Evolutionary conservation across 2,113 vertebrate genomes (phyloP), one percentile per base, ranked within the genome.

Genomic region (Rhinoderma darwinii): DNA sequence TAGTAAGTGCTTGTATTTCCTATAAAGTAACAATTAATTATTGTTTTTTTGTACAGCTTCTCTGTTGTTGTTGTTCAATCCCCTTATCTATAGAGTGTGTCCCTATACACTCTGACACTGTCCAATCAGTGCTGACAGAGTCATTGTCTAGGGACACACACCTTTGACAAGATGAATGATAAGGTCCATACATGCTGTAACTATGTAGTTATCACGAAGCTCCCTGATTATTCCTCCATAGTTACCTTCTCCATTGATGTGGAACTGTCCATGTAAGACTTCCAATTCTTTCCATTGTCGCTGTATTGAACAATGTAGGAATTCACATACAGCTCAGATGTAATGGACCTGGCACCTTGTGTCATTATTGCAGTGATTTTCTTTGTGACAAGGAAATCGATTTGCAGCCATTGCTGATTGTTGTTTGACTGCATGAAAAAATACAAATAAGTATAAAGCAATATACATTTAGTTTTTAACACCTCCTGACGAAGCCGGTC

Each of bases 331-430:
- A 96, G 94, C 90, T 96, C 95, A 27, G 81, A 87, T 20, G 92
- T 87, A 27, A 97, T 0, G 4, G 94, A 93, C 50, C 92, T 97
- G 88, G 94, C 96, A 0, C 98, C 98, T 89, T 99, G 98, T 0
- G 96, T 99, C 66, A 95, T 74, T 39, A 99, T 96, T 0, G 95
- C 97, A 59, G 96, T 98, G 91, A 99, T 96, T 92, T 98, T 99
- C 91, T 96, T 98, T 17, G 94, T 39, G 17, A 93, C 88, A 50
- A 95, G 93, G 59, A 99, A 92, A 87, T 97, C 96, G 44, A 99
- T 93, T 91, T 98, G 96, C 47, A 99, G 93, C 98, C 98, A 99
- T 90, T 97, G 96, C 2, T 94, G 88, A 83, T 93, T 93, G 92
- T 98, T 93, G 74, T 92, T 95, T 20, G 90, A 35, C 98, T 99